These are phyloP conservation scores for Amphiprion ocellaris DNA, from an alignment of 2,113 vertebrate genomes.

Conservation along the genomic window DNA sequence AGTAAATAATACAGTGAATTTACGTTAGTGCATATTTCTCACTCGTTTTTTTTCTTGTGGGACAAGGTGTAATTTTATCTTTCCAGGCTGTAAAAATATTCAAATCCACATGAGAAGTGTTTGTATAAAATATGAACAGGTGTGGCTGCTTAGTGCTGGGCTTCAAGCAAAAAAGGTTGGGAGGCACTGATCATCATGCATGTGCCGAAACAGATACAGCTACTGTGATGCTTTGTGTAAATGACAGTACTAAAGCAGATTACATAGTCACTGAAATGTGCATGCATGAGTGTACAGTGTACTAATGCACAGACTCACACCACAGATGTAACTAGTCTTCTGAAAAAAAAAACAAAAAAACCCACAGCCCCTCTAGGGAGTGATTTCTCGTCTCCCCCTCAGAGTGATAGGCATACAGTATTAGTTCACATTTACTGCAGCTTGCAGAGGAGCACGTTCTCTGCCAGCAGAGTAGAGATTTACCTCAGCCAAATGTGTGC, in stretches of 20 bases:
- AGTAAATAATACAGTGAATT: not conserved
- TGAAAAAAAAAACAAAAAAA: not conserved
- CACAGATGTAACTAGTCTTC: slow-evolving; percentile 11
- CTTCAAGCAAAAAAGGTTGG: not conserved
- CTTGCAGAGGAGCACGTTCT: slow-evolving; percentile 43
- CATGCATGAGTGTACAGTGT: not conserved
- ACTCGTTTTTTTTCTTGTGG: no score
- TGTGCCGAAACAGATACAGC: not conserved
- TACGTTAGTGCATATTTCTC: no score
- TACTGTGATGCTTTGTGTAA: not conserved
- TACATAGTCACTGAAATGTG: not conserved
- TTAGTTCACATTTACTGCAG: slow-evolving; percentile 68
- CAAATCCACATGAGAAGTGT: no score
- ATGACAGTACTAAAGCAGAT: not conserved
- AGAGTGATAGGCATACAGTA: slow-evolving; percentile 51
- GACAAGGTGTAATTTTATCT: no score
- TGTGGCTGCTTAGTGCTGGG: not conserved
- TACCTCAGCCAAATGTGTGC: slow-evolving; percentile 60
- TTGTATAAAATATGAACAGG: not conserved
- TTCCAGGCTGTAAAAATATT: no score
- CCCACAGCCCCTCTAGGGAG: slow-evolving; percentile 13
- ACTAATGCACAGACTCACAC: slow-evolving; percentile 1
- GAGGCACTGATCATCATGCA: not conserved
- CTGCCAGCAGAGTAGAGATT: slow-evolving; percentile 62
- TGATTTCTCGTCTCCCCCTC: slow-evolving; percentile 48